Conservation (phyloP, 2,113 vertebrate genomes). For the Telmatochromis sp. region DNA sequence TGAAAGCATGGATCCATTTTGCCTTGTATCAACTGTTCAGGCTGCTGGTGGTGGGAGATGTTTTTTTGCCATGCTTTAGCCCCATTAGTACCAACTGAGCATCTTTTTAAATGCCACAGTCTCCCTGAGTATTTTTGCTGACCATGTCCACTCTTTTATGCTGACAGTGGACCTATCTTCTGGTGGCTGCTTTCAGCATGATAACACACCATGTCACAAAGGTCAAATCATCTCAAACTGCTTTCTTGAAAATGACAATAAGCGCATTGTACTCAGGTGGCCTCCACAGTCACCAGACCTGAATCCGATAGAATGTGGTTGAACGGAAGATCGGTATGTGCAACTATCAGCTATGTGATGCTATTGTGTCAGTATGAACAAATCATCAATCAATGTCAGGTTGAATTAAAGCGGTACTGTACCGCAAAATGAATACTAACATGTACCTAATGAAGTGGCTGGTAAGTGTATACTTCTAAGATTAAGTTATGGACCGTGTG, state of each 20-base stretch:
- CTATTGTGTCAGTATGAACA: background rate
- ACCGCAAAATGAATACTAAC: background rate
- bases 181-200: background rate
- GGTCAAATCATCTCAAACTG: background rate
- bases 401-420: background rate
- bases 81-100: background rate
- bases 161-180: background rate
- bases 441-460: background rate
- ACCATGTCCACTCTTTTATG: background rate
- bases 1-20: background rate
- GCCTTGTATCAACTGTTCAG: background rate
- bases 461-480: background rate
- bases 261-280: background rate
- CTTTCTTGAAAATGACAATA: background rate
- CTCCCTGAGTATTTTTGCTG: background rate
- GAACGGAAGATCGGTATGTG: background rate
- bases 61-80: background rate
- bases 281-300: background rate
- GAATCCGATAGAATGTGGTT: background rate
- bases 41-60: background rate
- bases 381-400: background rate
- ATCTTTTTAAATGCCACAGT: background rate
- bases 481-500: background rate
- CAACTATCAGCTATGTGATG: background rate
- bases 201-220: background rate